These are phyloP conservation scores for Tipula unca DNA, from an alignment of 2,888 invertebrate genomes.

Conservation along the genomic window DNA sequence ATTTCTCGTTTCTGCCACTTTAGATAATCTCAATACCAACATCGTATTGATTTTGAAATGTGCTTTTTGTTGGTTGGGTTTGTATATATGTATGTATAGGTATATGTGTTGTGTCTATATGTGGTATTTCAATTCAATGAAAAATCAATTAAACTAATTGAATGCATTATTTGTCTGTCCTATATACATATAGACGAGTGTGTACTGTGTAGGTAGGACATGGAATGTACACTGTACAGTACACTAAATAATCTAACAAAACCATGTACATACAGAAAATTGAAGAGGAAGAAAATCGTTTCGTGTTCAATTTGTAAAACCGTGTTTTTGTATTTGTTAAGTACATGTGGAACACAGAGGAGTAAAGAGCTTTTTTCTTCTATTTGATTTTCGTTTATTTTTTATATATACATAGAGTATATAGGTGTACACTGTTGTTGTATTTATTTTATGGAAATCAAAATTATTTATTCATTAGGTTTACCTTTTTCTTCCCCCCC, in stretches of 20 bases:
- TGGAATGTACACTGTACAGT: background rate
- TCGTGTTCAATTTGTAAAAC: background rate
- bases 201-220: background rate
- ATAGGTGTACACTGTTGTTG: background rate
- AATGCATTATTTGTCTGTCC: background rate
- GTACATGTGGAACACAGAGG: background rate
- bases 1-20: background rate
- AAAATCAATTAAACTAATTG: background rate
- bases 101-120: background rate
- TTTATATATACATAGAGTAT: no score
- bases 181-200: no score
- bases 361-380: background rate
- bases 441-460: constrained; percentile 14
- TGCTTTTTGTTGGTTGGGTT: background rate
- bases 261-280: background rate
- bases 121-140: background rate
- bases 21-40: background rate
- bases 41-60: background rate
- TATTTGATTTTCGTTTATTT: constrained; percentile 8
- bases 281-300: background rate
- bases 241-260: background rate
- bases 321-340: background rate
- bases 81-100: background rate
- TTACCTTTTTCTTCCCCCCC: background rate
- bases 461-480: constrained; percentile 2